These are phyloP conservation scores for Clarias batrachus DNA, from an alignment of 2,113 vertebrate genomes.

Conservation along the genomic window DNA sequence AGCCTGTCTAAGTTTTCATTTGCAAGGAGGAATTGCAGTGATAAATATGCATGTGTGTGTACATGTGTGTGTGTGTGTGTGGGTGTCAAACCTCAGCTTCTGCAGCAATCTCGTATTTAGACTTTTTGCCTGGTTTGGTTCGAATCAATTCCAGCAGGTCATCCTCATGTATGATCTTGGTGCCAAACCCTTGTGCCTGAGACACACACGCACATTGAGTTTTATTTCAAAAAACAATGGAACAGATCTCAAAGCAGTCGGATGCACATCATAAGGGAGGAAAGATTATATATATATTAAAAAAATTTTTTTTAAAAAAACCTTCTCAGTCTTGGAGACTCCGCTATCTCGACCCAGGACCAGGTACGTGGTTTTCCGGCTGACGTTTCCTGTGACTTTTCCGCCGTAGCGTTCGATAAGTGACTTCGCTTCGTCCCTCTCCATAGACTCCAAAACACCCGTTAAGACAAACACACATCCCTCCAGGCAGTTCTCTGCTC, in stretches of 20 bases:
- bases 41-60: neutral
- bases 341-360: constrained; percentile 91
- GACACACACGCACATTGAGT: neutral
- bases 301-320: no score
- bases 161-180: constrained; percentile 90
- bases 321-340: constrained; percentile 89
- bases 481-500: constrained; percentile 95
- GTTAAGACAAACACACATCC: constrained; percentile 92
- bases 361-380: constrained; percentile 92
- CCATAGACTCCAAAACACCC: constrained; percentile 92
- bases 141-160: constrained; percentile 87
- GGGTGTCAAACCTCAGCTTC: constrained; percentile 81
- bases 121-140: constrained; percentile 92
- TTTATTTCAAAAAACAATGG: no score
- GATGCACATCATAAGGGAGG: neutral
- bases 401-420: constrained; percentile 93
- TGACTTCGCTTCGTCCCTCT: constrained; percentile 89
- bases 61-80: neutral
- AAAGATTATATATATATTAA: neutral
- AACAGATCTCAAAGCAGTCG: neutral
- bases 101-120: constrained; percentile 88
- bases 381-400: constrained; percentile 93
- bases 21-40: neutral
- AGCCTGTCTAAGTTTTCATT: neutral
- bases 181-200: constrained; percentile 86